Base-by-base conservation (phyloP, 92 coral and sea anemone genomes). In the Chrysogorgia sp. region DNA sequence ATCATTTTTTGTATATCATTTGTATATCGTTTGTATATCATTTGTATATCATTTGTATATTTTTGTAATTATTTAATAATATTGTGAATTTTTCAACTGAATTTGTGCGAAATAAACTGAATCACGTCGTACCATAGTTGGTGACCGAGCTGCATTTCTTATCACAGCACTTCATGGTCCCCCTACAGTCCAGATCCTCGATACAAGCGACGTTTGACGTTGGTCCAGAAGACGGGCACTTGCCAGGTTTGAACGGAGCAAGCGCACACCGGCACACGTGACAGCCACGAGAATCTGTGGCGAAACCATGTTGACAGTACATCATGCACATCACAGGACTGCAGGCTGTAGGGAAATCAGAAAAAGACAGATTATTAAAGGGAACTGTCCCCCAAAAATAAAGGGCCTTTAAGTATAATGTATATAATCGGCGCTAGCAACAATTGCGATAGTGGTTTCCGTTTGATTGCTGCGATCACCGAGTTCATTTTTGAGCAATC, bases 261-360 rank as follows among this genome's bases (percentile, higher is more conserved):
- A 43, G 62, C 7, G 85, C 86, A 30, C 98, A 93, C 67, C 74
- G 80, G 71, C 98, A 93, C 0, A 85, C 75, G 1, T 93, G 90
- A 40, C 98, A 93, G 34, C 96, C 96, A 70, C 90, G 86, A 30
- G 81, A 83, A 62, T 88, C 96, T 45, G 89, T 89, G 25, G 68
- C 96, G 74, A 81, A 93, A 32, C 98, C 98, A 89, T 25, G 81
- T 40, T 82, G 50, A 64, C 98, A 93, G 84, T 89, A 93, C 89
- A 91, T 80, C 41, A 50, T 86, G 77, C 97, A 93, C 81, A 52
- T 75, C 1, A 89, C 89, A n/a, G 92, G 98, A 2, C 59, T 69
- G 23, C 98, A 93, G 17, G 76, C 98, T 93, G 83, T 56, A 59
- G 68, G 1, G 23, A 8, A 29, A 57, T 3, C 8, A 23, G 2